Evolutionary conservation across 2,797 vertebrate species (phyloP), one percentile per base, ranked within the genome.

Genomic region (Ibycter americanus): DNA sequence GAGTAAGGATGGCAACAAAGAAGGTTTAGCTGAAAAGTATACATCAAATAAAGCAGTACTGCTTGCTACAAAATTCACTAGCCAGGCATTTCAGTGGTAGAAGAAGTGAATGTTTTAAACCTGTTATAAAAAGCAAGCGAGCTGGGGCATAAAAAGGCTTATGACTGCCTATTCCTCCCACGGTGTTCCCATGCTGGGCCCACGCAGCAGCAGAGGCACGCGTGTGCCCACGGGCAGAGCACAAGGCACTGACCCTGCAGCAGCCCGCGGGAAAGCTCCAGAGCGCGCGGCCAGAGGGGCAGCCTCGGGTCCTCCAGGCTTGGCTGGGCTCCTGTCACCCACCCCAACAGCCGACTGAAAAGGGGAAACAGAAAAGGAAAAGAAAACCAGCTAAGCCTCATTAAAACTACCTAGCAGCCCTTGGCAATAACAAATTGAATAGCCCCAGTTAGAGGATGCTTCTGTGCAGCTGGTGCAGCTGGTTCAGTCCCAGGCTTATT

Each of bases 231-330:
- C 9, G 38, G 38, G 12, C 63, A 73, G 19, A 62, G 32, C 9
- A 65, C 17, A 34, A 42, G 36, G 22, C 34, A 25, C 23, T 42
- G 51, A 83, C 27, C 23, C 11, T 1, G 2, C 63, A 73, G 55
- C 14, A 44, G 12, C 25, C 38, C 0, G 0, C 17, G 44, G 40
- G 47, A 81, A 63, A 74, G 4, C 59, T 66, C 21, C 8, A 32
- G 25, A 47, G 6, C 1, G 0, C 13, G 16, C 12, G 32, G 21
- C 26, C 1, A 6, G 17, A 38, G 23, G 9, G 20, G 1, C 5
- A 32, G 32, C 11, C 55, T n/a, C 9, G 3, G 26, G 36, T 72
- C 20, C 58, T 44, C 36, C 27, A 88, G n/a, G 12, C 20, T 52
- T 71, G 44, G 7, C 70, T 71, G 85, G 74, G 8, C 15, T 84